phyloP scores from a whole-genome alignment of 1,140 invertebrate species.

The Drosophila funebris region DNA sequence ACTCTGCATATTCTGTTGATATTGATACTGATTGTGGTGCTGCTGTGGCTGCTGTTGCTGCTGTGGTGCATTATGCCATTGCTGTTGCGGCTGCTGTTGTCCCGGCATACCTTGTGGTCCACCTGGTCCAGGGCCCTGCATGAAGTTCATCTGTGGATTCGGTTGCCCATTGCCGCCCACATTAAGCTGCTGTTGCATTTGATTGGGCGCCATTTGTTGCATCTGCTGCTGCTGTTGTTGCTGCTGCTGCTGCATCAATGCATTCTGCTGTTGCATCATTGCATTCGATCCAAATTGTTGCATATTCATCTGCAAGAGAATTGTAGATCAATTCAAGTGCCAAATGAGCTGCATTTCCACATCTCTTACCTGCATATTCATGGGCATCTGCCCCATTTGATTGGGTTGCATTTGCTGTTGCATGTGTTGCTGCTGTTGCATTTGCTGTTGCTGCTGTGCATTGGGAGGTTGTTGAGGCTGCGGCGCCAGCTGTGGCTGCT shows the following conservation, averaged over 20 bases:
- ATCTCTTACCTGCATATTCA: slow-evolving; percentile 71
- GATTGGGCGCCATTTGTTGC: slow-evolving; percentile 69
- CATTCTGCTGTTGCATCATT: slow-evolving; percentile 69
- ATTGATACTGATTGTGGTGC: slow-evolving; percentile 70
- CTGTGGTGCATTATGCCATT: slow-evolving; percentile 68
- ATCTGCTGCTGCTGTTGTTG: slow-evolving; percentile 74
- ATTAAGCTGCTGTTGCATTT: slow-evolving; percentile 72
- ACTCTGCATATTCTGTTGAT: slow-evolving; percentile 75
- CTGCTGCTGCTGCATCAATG: slow-evolving; percentile 61
- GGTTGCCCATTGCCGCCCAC: slow-evolving; percentile 70
- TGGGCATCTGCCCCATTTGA: slow-evolving; percentile 77
- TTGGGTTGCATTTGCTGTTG: slow-evolving; percentile 69
- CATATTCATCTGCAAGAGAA: slow-evolving; percentile 63
- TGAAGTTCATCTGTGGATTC: slow-evolving; percentile 76
- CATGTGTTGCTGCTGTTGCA: slow-evolving; percentile 63
- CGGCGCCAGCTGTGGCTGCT: slow-evolving; percentile 85
- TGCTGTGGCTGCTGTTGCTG: slow-evolving; percentile 73
- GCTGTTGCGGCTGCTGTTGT: slow-evolving; percentile 57
- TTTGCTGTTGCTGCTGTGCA: slow-evolving; percentile 85
- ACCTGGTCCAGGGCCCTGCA: slow-evolving; percentile 60
- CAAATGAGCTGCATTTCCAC: not conserved
- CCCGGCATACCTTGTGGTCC: slow-evolving; percentile 62
- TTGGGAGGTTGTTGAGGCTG: slow-evolving; percentile 76
- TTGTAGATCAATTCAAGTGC: not conserved
- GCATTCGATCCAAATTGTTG: slow-evolving; percentile 76